Conservation (phyloP, 1,140 invertebrate genomes). For the Triops longicaudatus region DNA sequence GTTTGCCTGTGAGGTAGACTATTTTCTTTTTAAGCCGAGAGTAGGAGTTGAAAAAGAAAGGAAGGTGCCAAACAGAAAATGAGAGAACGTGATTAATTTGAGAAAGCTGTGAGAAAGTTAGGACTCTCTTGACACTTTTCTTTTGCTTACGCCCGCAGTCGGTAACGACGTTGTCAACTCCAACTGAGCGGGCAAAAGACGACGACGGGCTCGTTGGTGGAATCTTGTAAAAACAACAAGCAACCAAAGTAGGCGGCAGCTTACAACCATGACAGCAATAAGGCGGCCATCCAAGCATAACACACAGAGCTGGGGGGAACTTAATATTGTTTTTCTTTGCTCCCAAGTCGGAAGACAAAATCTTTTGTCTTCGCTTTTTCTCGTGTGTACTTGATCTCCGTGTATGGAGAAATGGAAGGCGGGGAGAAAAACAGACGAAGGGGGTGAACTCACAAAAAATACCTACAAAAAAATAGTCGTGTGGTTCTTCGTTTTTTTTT, state of each 20-base stretch:
- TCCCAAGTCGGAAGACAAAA: background rate
- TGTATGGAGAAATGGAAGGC: no score
- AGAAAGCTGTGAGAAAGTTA: slow-evolving; percentile 28
- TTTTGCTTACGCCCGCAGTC: slow-evolving; percentile 21
- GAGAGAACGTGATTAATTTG: slow-evolving; percentile 15
- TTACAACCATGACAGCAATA: slow-evolving; percentile 15
- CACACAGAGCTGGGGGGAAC: background rate
- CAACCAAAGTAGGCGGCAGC: slow-evolving; percentile 10
- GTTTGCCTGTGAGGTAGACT: no score
- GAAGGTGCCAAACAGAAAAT: background rate
- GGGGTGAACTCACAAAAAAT: no score
- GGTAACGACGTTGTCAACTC: slow-evolving; percentile 11
- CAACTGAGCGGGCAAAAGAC: slow-evolving; percentile 1
- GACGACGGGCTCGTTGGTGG: background rate
- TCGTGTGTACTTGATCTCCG: background rate
- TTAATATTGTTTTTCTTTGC: slow-evolving; percentile 9
- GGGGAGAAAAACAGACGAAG: no score
- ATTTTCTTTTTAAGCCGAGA: background rate
- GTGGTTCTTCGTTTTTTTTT: background rate
- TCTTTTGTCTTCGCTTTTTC: background rate
- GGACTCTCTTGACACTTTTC: slow-evolving; percentile 29
- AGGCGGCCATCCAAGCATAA: background rate
- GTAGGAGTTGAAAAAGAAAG: background rate
- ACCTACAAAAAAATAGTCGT: no score
- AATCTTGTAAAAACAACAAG: background rate